These are phyloP conservation scores for Iselma pallidipennis DNA, from an alignment of 2,888 invertebrate species.

Conservation along the genomic window DNA sequence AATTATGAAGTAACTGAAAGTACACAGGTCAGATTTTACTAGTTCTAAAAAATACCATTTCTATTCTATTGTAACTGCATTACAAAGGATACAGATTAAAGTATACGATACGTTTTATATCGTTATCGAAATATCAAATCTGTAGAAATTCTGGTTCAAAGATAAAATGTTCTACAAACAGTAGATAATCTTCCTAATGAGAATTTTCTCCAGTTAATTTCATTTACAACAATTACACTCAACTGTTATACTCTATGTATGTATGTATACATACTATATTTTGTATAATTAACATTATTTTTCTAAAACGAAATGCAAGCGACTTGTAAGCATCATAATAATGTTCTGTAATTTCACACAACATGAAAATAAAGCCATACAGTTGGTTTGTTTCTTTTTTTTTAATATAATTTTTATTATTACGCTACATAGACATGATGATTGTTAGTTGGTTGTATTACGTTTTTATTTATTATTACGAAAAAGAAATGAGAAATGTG, in stretches of 20 bases:
- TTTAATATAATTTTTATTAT: slow-evolving; percentile 5
- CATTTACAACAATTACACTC: background rate
- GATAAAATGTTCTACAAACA: no score
- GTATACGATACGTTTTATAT: no score
- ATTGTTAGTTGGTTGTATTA: background rate
- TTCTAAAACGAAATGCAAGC: background rate
- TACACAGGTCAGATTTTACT: no score
- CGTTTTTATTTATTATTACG: background rate
- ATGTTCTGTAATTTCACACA: slow-evolving; percentile 4
- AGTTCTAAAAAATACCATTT: no score
- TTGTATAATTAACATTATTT: background rate
- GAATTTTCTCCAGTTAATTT: background rate
- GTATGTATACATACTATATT: background rate
- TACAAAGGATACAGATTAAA: no score
- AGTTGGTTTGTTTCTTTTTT: no score
- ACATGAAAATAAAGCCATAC: background rate
- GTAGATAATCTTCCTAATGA: background rate
- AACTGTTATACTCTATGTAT: background rate
- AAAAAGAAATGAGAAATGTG: background rate
- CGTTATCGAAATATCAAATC: no score
- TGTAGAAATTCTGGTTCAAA: no score
- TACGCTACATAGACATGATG: slow-evolving; percentile 5
- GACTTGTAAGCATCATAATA: background rate
- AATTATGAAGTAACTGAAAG: no score
- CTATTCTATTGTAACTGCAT: no score